phyloP scores from a whole-genome alignment of 2,888 invertebrate genomes.

The Dione juno region DNA sequence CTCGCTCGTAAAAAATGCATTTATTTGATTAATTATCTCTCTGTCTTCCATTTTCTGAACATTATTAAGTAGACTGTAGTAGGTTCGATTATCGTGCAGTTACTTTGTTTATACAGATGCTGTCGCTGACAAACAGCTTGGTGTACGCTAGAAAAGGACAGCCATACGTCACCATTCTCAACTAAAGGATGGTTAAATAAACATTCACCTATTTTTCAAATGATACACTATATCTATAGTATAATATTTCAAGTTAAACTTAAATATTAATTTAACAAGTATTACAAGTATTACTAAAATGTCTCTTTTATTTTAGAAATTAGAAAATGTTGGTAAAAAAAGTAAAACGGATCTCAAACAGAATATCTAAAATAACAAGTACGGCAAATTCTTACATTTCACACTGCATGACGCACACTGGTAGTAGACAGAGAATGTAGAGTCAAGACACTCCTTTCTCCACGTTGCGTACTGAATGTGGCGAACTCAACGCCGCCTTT shows the following conservation, averaged over 20 bases:
- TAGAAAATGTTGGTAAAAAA: too few relatives aligned
- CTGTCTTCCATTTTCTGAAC: background rate
- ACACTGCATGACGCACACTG: too few relatives aligned
- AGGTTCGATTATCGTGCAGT: background rate
- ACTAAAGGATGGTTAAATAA: conserved; percentile 8
- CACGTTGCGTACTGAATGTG: too few relatives aligned
- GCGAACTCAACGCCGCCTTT: too few relatives aligned
- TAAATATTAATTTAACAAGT: background rate
- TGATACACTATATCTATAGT: background rate
- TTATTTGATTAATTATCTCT: too few relatives aligned
- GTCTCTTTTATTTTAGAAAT: background rate
- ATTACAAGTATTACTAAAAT: background rate
- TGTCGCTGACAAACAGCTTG: conserved; percentile 1
- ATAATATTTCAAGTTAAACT: conserved; percentile 13
- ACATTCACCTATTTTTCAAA: conserved; percentile 4
- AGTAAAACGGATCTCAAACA: too few relatives aligned
- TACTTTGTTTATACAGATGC: conserved; percentile 13
- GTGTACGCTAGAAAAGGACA: conserved; percentile 4
- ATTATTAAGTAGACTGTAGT: background rate
- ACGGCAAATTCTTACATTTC: too few relatives aligned
- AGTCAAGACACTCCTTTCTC: too few relatives aligned
- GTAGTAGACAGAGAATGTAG: too few relatives aligned
- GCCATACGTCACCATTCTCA: background rate
- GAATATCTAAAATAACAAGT: too few relatives aligned
- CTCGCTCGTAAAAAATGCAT: too few relatives aligned